Base-by-base conservation (phyloP, 2,113 vertebrate genomes). In the Hyla sarda region DNA sequence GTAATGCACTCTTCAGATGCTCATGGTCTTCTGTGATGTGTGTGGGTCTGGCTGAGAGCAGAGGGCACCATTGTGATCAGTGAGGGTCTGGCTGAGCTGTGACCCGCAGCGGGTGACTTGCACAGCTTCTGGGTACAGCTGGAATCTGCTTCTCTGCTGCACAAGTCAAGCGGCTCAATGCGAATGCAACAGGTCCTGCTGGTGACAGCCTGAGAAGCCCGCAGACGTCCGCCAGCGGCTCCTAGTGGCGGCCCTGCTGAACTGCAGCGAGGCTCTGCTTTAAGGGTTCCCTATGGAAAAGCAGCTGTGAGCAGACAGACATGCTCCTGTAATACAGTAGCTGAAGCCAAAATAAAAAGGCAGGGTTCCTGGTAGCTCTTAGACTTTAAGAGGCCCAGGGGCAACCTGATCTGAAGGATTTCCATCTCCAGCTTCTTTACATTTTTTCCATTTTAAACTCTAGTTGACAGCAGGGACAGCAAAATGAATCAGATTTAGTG, bases 371-470 rank as follows among this genome's bases (percentile, higher is more conserved):
- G 84, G 65, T 81, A 86, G 77, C 84, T 86, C 76, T 85, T 85
- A 73, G 62, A 71, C 76, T 86, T 86, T 86, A 86, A 71, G 75
- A 86, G 84, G 84, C 84, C 84, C 84, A 37, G 62, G 84, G 84
- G 76, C 84, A 86, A 86, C 76, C 77, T 86, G 84, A 81, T 86
- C 84, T 86, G 67, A 86, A 72, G 84, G 76, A 72, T 86, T 86
- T 86, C 77, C 77, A 86, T 86, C 76, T 72, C n/a, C 65, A 73
- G 48, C 65, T 60, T 86, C 67, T 47, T 80, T 86, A 45, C 14
- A 86, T 71, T 48, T 79, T 73, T 86, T 73, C 73, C 73, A 67
- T 85, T 77, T 85, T 78, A 79, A 71, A 62, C 75, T 78, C 75
- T 77, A 60, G 54, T 48, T 77, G 83, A 76, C 83, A 76, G 67